Base-by-base conservation (phyloP, 2,888 invertebrate species). In the Odontocerum albicorne region DNA sequence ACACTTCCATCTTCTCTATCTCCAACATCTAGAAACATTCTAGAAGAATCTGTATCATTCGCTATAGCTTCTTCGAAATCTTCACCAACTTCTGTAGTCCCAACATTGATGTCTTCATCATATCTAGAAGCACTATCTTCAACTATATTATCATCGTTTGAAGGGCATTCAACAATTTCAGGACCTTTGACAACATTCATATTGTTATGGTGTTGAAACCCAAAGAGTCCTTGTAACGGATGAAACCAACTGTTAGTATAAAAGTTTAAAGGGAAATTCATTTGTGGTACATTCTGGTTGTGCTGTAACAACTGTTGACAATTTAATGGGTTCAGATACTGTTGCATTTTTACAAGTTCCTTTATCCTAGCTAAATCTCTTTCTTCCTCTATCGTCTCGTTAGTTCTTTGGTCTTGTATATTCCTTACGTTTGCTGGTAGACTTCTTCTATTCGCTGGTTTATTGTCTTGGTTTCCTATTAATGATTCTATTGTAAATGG, bases 401-500 rank as follows among this genome's bases (percentile, higher is more conserved):
- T 27, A n/a, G 13, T 10, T 20, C 13, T 10, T n/a, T 47, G 21
- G 17, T 35, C 43, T 17, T 36, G 27, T 15, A 39, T 47, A 32
- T 33, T 56, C 43, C 56, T 51, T 15, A 45, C 38, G 10, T 27
- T 58, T 4, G 54, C 51, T 15, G 38, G 31, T 35, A 49, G 49
- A 17, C 40, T 46, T 35, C 27, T 56, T 8, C 35, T 57, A n/a
- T 32, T 54, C 7, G 31, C 13, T 2, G 44, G 44, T n/a, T 39
- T 40, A 10, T 55, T 43, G 35, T 55, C 55, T 17, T 54, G 46
- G 3, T 76, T 62, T 0, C 78, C 78, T 16, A 84, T 84, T 19
- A 84, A 65, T 1, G 83, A 83, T 67, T 84, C 84, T 39, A 84
- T 84, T 1, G 83, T 81, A 67, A 84, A 84, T 1, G 84, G 81